These are phyloP conservation scores for Griposia aprilina DNA, from an alignment of 2,888 invertebrate genomes.

Conservation along the genomic window DNA sequence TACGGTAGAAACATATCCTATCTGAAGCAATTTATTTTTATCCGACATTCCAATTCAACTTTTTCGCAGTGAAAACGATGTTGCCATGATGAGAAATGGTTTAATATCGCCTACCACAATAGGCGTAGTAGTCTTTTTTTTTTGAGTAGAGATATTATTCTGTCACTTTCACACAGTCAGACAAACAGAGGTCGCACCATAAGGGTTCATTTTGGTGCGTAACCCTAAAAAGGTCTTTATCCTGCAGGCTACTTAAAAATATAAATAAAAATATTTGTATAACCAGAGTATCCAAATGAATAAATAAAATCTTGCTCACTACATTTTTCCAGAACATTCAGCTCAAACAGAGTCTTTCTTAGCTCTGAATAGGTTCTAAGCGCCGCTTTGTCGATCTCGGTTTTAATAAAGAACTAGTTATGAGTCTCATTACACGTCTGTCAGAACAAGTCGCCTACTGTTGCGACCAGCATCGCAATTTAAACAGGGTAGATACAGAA, in stretches of 20 bases:
- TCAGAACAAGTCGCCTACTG: slow-evolving; percentile 1
- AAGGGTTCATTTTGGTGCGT: background rate
- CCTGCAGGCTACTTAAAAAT: background rate
- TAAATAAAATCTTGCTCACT: slow-evolving; percentile 8
- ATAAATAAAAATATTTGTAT: background rate
- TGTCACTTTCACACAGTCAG: background rate
- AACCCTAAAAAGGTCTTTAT: background rate
- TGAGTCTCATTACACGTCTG: slow-evolving; percentile 38
- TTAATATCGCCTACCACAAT: background rate
- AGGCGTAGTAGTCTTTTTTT: too few relatives aligned
- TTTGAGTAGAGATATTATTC: background rate
- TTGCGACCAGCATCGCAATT: slow-evolving; percentile 16
- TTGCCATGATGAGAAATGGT: background rate
- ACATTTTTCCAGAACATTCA: slow-evolving; percentile 20
- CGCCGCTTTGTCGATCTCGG: slow-evolving; percentile 25
- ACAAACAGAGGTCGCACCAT: background rate
- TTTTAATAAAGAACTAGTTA: slow-evolving; percentile 57
- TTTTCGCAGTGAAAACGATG: background rate
- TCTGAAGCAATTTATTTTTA: slow-evolving; percentile 12
- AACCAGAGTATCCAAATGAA: background rate
- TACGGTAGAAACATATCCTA: background rate
- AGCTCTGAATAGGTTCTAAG: slow-evolving; percentile 26
- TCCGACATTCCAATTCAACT: background rate
- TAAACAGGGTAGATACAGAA: slow-evolving; percentile 12
- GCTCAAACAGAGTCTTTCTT: slow-evolving; percentile 7